Evolutionary conservation across 2,113 vertebrate genomes (phyloP).

Genomic region (Chascanopsetta lugubris): DNA sequence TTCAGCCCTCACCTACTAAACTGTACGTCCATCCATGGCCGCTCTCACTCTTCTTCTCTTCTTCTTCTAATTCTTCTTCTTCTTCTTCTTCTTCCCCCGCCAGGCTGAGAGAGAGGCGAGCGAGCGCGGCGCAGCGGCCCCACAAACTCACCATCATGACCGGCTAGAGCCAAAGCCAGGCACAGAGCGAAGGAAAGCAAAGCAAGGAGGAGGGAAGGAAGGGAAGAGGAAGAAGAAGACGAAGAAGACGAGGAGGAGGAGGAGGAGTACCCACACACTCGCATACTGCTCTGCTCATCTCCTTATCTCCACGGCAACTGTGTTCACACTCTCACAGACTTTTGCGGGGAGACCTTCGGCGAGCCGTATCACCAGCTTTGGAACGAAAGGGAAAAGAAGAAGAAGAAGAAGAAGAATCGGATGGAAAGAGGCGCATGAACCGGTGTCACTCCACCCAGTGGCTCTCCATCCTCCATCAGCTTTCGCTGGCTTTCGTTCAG

Average conservation of each 20-base stretch:
- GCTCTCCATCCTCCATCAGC: conserved; percentile 38
- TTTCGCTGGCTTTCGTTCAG: conserved; percentile 38
- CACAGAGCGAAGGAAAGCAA: conserved; percentile 45
- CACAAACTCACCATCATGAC: conserved; percentile 58
- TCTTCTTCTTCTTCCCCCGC: conserved; percentile 30
- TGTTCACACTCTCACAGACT: conserved; percentile 64
- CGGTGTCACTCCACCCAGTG: conserved; percentile 25
- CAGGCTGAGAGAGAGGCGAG: conserved; percentile 57
- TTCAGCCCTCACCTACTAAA: conserved; percentile 35
- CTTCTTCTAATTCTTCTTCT: too few relatives aligned
- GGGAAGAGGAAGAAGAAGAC: conserved; percentile 9
- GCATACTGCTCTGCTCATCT: conserved; percentile 42
- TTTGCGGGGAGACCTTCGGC: conserved; percentile 58
- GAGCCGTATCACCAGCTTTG: conserved; percentile 43
- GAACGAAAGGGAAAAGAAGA: conserved; percentile 50
- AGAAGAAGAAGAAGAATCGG: conserved; percentile 45
- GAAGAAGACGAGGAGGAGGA: conserved; percentile 32
- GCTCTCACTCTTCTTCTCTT: conserved; percentile 32
- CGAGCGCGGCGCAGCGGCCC: conserved; percentile 28
- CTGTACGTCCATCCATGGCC: conserved; percentile 24
- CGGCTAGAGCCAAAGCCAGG: conserved; percentile 56
- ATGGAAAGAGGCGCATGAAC: conserved; percentile 59
- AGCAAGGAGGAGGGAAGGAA: conserved; percentile 36
- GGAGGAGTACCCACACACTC: conserved; percentile 39
- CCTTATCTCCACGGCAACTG: conserved; percentile 75